These are phyloP conservation scores for Hirudo medicinalis DNA, from an alignment of 1,140 invertebrate species.

Conservation along the genomic window DNA sequence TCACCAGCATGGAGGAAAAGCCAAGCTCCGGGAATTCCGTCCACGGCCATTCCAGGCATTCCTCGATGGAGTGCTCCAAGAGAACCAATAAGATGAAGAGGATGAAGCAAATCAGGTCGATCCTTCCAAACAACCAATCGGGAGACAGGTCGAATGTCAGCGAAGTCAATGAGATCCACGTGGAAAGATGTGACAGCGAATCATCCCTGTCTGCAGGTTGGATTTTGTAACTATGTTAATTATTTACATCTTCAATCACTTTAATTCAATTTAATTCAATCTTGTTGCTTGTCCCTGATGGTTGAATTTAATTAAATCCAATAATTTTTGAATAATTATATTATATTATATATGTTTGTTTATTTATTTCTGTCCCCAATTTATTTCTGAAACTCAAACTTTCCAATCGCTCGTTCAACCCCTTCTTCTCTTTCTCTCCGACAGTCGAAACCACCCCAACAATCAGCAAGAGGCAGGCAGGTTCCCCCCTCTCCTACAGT, in stretches of 20 bases:
- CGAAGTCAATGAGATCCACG: too few species aligned
- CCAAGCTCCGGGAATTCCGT: not conserved
- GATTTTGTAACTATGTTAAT: not conserved
- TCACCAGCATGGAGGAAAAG: conserved; percentile 30
- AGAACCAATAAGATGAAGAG: conserved; percentile 9
- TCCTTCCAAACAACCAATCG: not conserved
- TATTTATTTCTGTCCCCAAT: not conserved
- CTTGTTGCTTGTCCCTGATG: too few species aligned
- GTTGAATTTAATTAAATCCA: not conserved
- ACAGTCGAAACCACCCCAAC: not conserved
- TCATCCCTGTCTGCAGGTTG: conserved; percentile 16
- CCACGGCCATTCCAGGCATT: conserved; percentile 14
- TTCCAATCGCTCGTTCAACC: not conserved
- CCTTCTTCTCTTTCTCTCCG: not conserved
- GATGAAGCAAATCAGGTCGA: not conserved
- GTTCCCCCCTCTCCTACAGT: not conserved
- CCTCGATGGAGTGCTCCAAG: conserved; percentile 12
- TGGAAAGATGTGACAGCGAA: not conserved
- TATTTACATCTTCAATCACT: not conserved
- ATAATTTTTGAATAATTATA: not conserved
- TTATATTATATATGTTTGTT: not conserved
- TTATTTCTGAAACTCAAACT: not conserved
- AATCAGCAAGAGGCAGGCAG: not conserved
- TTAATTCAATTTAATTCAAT: too few species aligned
- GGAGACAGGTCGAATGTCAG: not conserved